These are phyloP conservation scores for Mesocentrotus franciscanus DNA, from an alignment of 53 echinoderm and acorn worm species.

Conservation along the genomic window DNA sequence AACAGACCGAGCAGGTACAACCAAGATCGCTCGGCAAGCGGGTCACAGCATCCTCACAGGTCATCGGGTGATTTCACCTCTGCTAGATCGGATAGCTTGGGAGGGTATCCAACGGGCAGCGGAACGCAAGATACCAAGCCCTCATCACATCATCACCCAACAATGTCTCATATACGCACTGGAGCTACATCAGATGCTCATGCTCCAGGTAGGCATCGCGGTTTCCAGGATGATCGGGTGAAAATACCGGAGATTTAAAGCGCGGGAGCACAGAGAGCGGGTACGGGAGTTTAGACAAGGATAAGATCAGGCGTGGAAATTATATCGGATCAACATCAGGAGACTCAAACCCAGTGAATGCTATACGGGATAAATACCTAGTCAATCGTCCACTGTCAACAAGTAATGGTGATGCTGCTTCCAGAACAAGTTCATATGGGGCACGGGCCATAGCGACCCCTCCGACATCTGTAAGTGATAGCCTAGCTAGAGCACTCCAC, in stretches of 20 bases:
- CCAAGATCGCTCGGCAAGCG: slow-evolving; percentile 55
- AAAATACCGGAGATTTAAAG: slow-evolving; percentile 66
- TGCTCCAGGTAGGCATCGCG: slow-evolving; percentile 35
- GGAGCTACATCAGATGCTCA: slow-evolving; percentile 40
- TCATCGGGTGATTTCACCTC: slow-evolving; percentile 64
- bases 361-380: slow-evolving; percentile 79
- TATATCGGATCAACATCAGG: slow-evolving; percentile 42
- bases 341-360: slow-evolving; percentile 65
- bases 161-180: slow-evolving; percentile 52
- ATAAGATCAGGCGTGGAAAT: slow-evolving; percentile 67
- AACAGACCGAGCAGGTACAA: slow-evolving; percentile 56
- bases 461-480: slow-evolving; percentile 66
- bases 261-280: slow-evolving; percentile 82
- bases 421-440: slow-evolving; percentile 40
- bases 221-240: slow-evolving; percentile 62
- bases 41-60: slow-evolving; percentile 45
- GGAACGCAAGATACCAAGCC: slow-evolving; percentile 44
- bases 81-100: slow-evolving; percentile 22
- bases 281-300: slow-evolving; percentile 78
- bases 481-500: slow-evolving; percentile 61
- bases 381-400: slow-evolving; percentile 50
- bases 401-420: slow-evolving; percentile 43
- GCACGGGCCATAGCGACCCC: slow-evolving; percentile 62
- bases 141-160: slow-evolving; percentile 33
- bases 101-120: slow-evolving; percentile 24